Evolutionary conservation across 1,140 invertebrate species (phyloP), one percentile per base, ranked within the genome.

Genomic region (Papilio aristodemus): DNA sequence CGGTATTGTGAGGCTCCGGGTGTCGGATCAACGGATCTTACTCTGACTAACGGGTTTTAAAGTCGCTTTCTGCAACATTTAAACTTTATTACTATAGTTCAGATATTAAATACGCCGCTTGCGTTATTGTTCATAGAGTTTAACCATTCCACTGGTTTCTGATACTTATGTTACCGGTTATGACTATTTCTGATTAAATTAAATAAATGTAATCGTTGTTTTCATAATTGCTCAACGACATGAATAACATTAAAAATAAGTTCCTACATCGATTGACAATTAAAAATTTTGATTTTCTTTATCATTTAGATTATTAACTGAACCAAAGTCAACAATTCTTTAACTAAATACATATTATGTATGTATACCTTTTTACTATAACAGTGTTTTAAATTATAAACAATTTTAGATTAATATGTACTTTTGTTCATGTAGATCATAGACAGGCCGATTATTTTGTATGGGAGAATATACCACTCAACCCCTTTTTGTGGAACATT

Each of bases 11-110:
- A 19, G n/a, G 36, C 60, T 66, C 63, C 25, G 14, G 13, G 17
- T 64, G 11, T 43, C 60, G 19, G 50, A 59, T 63, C 54, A 70
- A 73, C 74, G 71, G 71, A 70, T 32, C 27, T 32, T 32, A 60
- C 71, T 69, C 32, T 81, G 76, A 83, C 71, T 85, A 87, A 87
- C 83, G 83, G 81, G 72, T 78, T 78, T 32, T 77, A 76, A 73
- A 71, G 36, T 39, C 76, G 78, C 79, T 79, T 78, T 78, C 74
- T 75, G 74, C 11, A 13, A 80, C 68, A 80, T 71, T 68, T 64
- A 57, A 43, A 54, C 46, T 60, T 64, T 73, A 60, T 59, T 63
- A 60, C 63, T 46, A 43, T 25, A 66, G 27, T 57, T 32, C 27
- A 32, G 2, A 3, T 32, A 32, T 32, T 39, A 39, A 39, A 39